phyloP scores from a whole-genome alignment of 30 jellyfish, hydroid and myxozoan species.

The Aurelia aurita region DNA sequence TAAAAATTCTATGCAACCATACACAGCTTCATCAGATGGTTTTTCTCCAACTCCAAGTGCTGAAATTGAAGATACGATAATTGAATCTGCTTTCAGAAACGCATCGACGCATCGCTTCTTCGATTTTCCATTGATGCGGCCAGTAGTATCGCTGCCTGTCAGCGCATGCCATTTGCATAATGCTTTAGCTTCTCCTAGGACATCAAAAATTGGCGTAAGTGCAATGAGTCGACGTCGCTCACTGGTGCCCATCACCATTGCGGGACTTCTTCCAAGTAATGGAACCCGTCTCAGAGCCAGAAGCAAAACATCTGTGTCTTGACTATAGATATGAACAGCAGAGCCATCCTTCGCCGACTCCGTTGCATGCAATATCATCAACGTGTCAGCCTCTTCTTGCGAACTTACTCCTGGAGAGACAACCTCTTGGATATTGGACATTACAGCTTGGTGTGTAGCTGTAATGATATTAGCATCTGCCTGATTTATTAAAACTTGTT shows the following conservation, averaged over 20 bases:
- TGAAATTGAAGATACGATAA: not conserved
- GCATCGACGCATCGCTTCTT: too few species aligned
- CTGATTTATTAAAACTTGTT: too few species aligned
- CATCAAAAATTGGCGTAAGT: too few species aligned
- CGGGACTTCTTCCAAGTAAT: conserved; percentile 20
- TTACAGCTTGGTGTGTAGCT: not conserved
- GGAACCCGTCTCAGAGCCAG: conserved; percentile 32
- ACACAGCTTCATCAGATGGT: conserved; percentile 18
- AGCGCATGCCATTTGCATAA: too few species aligned
- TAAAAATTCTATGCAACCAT: conserved; percentile 16
- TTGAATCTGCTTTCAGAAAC: too few species aligned
- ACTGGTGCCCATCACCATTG: conserved; percentile 37
- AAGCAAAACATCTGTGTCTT: conserved; percentile 8
- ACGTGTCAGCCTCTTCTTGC: conserved; percentile 25
- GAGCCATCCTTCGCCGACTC: conserved; percentile 9
- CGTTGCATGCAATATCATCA: conserved; percentile 30
- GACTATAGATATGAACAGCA: too few species aligned
- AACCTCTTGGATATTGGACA: conserved; percentile 21
- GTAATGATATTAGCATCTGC: too few species aligned
- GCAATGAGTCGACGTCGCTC: conserved; percentile 18
- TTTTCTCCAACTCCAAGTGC: conserved; percentile 25
- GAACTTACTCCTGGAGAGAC: conserved; percentile 29
- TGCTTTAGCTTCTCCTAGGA: too few species aligned
- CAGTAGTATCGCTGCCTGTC: too few species aligned
- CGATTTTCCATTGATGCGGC: too few species aligned